Evolutionary conservation across 2,797 vertebrate genomes (phyloP).

Genomic region (Coracias cyanogaster): DNA sequence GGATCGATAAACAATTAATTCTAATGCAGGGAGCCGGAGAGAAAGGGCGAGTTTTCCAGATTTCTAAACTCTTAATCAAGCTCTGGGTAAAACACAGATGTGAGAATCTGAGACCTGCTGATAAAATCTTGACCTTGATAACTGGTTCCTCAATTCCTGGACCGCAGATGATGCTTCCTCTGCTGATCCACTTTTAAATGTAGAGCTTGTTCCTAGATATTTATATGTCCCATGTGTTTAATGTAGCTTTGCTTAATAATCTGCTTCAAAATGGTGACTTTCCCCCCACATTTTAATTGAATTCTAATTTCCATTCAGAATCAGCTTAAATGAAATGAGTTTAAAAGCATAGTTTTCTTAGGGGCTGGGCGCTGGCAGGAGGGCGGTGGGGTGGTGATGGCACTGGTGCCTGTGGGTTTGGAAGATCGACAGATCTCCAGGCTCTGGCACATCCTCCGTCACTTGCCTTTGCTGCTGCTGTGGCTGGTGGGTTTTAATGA

Average conservation of each 20-base stretch:
- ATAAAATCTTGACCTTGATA: constrained; percentile 60
- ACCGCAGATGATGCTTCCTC: not conserved
- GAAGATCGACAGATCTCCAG: not conserved
- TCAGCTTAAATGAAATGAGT: constrained; percentile 22
- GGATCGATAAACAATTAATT: constrained; percentile 72
- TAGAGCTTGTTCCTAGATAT: not conserved
- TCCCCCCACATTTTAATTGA: constrained; percentile 23
- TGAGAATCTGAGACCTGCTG: constrained; percentile 12
- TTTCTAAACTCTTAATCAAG: constrained; percentile 59
- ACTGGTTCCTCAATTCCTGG: not conserved
- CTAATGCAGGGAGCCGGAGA: constrained; percentile 16
- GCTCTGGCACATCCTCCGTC: not conserved
- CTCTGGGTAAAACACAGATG: constrained; percentile 11
- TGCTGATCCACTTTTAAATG: constrained; percentile 19
- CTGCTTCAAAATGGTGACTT: constrained; percentile 18
- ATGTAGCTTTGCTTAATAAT: constrained; percentile 36
- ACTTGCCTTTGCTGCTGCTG: not conserved
- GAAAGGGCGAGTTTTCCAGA: constrained; percentile 49
- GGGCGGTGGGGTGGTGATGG: accelerated
- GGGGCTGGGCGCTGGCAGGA: not conserved
- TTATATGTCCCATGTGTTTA: not conserved
- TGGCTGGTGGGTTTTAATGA: accelerated
- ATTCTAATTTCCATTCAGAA: constrained; percentile 45
- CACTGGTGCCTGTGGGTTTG: accelerated
- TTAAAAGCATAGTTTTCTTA: not conserved